Evolutionary conservation across 2,888 invertebrate genomes (phyloP).

Genomic region (Thera obeliscata): DNA sequence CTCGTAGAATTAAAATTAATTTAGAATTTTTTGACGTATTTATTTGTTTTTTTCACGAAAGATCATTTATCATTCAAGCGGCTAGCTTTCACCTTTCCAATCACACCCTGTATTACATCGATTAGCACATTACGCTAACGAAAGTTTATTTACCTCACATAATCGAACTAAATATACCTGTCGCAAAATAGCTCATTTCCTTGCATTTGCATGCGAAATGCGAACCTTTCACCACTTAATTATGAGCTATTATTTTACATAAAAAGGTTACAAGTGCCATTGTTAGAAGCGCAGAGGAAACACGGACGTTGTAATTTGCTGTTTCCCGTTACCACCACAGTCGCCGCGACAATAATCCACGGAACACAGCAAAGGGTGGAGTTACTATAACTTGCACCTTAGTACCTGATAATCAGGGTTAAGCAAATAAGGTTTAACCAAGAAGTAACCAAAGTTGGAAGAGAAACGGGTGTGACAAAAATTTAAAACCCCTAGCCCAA

Average conservation of each 20-base stretch:
- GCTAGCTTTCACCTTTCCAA: background rate
- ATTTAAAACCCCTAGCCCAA: no score
- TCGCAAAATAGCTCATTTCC: slow-evolving; percentile 19
- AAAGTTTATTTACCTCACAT: slow-evolving; percentile 3
- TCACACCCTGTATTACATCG: slow-evolving; percentile 3
- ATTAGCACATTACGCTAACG: slow-evolving; percentile 12
- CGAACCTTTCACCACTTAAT: slow-evolving; percentile 18
- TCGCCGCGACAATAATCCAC: slow-evolving; percentile 65
- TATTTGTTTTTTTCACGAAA: no score
- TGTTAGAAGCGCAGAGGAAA: slow-evolving; percentile 18
- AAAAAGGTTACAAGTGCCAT: slow-evolving; percentile 20
- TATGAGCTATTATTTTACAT: slow-evolving; percentile 9
- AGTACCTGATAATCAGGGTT: slow-evolving; percentile 26
- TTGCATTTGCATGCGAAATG: slow-evolving; percentile 26
- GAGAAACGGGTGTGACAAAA: no score
- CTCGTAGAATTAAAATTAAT: no score
- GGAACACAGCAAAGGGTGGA: slow-evolving; percentile 24
- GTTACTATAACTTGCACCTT: slow-evolving; percentile 16
- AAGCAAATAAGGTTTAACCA: background rate
- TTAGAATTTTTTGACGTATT: no score
- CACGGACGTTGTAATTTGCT: slow-evolving; percentile 69
- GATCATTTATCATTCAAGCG: no score
- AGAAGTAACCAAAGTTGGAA: no score
- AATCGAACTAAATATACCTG: slow-evolving; percentile 2
- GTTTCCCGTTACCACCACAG: slow-evolving; percentile 74